Base-by-base conservation (phyloP, 2,113 vertebrate species). In the Lanius collurio region DNA sequence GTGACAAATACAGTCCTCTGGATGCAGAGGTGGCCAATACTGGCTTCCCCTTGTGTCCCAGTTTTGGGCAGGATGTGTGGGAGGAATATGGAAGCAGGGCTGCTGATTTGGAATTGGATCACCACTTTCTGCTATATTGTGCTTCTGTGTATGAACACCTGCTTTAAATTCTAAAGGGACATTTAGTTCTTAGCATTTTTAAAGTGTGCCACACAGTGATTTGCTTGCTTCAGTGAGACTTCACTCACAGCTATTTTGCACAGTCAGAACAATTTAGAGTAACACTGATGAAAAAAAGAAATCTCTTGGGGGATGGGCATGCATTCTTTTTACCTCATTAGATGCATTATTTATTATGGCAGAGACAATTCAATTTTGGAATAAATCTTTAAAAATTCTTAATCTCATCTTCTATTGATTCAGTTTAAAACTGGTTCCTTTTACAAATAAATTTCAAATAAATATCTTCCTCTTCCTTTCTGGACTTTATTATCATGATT, bases 211-310 rank as follows among this genome's bases (percentile, higher is more conserved):
- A 31, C 57, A 62, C 63, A 73, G 46, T 70, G 73, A 92, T 89
- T 86, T 94, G 82, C 87, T 82, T 91, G 83, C 92, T 95, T 91
- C 73, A 94, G 90, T 82, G 28, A 77, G 47, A 42, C 67, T 89
- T 70, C 15, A 67, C 70, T 96, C 56, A 69, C 15, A 93, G 89
- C 56, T 89, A 59, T 94, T 97, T 94, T 93, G 73, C 82, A 75
- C 62, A 95, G 78, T 94, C 71, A 88, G 92, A 67, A 41, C 52
- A 89, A 89, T 85, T 93, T 76, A 83, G 24, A 84, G 55, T 59
- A 93, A 81, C 57, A 52, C 12, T 52, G 64, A 88, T 67, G 68
- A 89, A 87, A 94, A 93, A 82, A 68, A 59, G 20, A 69, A 81
- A 37, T 31, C 52, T 81, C 65, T 75, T 62, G 53, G 31, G 84